Conservation (phyloP, 1,140 invertebrate genomes). For the Drosophila pseudoobscura region DNA sequence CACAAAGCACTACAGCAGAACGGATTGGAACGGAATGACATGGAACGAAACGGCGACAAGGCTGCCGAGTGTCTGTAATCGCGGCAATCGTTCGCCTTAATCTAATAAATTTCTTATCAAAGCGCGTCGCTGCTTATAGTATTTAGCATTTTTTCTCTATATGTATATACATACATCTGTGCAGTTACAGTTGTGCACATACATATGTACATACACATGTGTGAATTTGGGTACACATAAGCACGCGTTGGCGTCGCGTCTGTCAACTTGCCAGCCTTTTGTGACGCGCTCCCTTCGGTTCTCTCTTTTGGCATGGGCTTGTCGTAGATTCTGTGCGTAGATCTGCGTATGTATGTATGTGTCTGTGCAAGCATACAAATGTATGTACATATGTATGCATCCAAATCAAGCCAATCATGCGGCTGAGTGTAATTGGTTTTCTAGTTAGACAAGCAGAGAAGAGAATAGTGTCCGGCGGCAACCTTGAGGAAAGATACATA, state of each 20-base stretch:
- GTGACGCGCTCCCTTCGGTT: conserved; percentile 18
- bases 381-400: not conserved
- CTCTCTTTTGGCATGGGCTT: conserved; percentile 29
- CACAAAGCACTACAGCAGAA: conserved; percentile 24
- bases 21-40: conserved; percentile 10
- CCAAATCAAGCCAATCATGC: conserved; percentile 14
- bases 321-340: not conserved
- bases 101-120: conserved; percentile 79
- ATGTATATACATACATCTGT: not conserved
- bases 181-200: too few species aligned
- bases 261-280: conserved; percentile 43
- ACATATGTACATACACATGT: conserved; percentile 6
- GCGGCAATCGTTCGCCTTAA: conserved; percentile 71
- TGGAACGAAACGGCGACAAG: conserved; percentile 12
- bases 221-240: conserved; percentile 13
- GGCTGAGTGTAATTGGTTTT: conserved; percentile 24
- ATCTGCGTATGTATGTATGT: conserved; percentile 1
- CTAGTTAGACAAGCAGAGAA: conserved; percentile 27
- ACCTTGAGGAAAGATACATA: conserved; percentile 12
- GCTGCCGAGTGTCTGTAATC: conserved; percentile 53
- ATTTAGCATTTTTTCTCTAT: conserved; percentile 18
- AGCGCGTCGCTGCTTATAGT: conserved; percentile 44
- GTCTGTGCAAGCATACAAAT: conserved; percentile 3
- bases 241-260: conserved; percentile 38
- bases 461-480: not conserved